phyloP scores from a whole-genome alignment of 2,888 invertebrate genomes.

The Agelastica alni region DNA sequence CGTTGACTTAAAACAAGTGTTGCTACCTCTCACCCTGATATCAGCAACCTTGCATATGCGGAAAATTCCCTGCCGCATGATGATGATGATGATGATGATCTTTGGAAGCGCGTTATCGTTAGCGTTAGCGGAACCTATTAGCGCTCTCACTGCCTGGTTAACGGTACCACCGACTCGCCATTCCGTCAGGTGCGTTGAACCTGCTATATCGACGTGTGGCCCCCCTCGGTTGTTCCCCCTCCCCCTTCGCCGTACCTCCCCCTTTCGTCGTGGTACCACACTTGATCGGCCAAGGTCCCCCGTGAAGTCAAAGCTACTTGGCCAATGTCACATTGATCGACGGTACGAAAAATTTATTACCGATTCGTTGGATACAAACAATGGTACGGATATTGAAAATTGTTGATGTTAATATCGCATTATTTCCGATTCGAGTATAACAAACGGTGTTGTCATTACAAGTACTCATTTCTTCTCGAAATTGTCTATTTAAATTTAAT shows the following conservation, averaged over 20 bases:
- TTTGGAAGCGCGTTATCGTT: conserved; percentile 32
- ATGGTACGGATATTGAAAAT: conserved; percentile 4
- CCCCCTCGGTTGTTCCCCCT: conserved; percentile 26
- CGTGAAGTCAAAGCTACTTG: conserved; percentile 24
- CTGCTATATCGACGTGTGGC: conserved; percentile 44
- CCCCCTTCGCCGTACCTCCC: no score
- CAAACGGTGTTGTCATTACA: no score
- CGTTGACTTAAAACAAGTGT: no score
- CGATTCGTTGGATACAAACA: not conserved
- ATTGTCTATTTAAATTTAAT: no score
- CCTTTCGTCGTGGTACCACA: conserved; percentile 21
- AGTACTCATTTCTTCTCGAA: no score
- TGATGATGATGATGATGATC: conserved; percentile 6
- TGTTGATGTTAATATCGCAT: conserved; percentile 1
- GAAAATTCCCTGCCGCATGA: conserved; percentile 6
- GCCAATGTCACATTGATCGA: conserved; percentile 28
- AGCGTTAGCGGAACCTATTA: conserved; percentile 55
- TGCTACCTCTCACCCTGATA: conserved; percentile 2
- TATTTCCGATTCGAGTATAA: no score
- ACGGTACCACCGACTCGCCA: conserved; percentile 55
- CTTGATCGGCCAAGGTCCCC: conserved; percentile 34
- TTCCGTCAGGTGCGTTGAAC: conserved; percentile 58
- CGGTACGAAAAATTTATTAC: conserved; percentile 10
- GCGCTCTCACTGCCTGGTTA: conserved; percentile 44
- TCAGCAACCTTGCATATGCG: conserved; percentile 1